Evolutionary conservation across 2,113 vertebrate species (phyloP).

Genomic region (Camelus bactrianus): DNA sequence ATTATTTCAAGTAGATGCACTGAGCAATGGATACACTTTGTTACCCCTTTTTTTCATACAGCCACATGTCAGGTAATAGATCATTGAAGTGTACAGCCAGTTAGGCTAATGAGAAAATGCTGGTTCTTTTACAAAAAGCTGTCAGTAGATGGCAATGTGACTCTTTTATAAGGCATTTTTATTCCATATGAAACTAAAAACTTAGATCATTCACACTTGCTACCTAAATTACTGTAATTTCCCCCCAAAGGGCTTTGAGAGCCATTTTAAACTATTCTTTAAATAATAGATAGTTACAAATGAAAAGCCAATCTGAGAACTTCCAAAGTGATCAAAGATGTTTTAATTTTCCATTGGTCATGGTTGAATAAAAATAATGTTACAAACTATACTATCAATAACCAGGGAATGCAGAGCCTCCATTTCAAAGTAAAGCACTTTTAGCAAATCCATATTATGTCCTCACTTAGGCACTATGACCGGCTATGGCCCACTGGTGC

Average conservation of each 20-base stretch:
- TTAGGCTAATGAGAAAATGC: conserved; percentile 68
- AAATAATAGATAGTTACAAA: conserved; percentile 91
- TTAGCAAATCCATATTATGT: conserved; percentile 71
- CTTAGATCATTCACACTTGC: conserved; percentile 83
- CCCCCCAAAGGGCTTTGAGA: conserved; percentile 77
- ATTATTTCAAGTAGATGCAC: conserved; percentile 78
- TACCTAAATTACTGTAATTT: conserved; percentile 84
- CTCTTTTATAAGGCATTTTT: conserved; percentile 84
- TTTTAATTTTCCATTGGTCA: conserved; percentile 86
- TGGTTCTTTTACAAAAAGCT: conserved; percentile 79
- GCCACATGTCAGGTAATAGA: conserved; percentile 44
- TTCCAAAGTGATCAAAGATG: conserved; percentile 87
- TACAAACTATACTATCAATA: conserved; percentile 76
- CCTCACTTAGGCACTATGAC: conserved; percentile 58
- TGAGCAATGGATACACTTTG: background rate
- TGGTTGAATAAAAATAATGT: conserved; percentile 83
- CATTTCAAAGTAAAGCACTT: conserved; percentile 61
- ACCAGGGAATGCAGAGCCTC: conserved; percentile 69
- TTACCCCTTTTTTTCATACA: conserved; percentile 58
- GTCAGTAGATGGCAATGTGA: conserved; percentile 92
- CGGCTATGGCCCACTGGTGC: conserved; percentile 39
- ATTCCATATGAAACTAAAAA: conserved; percentile 70
- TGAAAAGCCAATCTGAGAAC: conserved; percentile 86
- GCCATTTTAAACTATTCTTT: conserved; percentile 87
- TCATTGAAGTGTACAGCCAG: conserved; percentile 67